Conservation (phyloP, 2,797 vertebrate genomes). For the Megaceryle alcyon region DNA sequence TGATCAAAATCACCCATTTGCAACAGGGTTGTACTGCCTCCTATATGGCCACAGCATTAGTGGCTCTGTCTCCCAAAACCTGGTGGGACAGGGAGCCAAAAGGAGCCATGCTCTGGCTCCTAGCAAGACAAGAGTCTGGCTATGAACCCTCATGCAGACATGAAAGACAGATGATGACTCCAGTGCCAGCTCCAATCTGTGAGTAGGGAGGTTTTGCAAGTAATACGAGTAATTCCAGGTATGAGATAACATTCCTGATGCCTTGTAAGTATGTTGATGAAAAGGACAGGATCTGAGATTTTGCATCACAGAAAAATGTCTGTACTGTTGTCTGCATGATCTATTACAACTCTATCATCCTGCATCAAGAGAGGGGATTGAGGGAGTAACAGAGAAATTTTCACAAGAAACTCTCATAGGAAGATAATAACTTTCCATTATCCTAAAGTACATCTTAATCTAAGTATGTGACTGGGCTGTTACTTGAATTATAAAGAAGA, state of each 20-base stretch:
- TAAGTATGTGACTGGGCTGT: slow-evolving; percentile 29
- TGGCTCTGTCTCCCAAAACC: neutral
- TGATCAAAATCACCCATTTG: rapidly evolving
- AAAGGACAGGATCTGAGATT: neutral
- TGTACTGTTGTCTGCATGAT: neutral
- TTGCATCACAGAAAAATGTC: neutral
- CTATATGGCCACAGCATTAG: rapidly evolving
- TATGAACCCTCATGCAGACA: neutral
- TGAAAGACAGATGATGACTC: neutral
- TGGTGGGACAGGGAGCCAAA: neutral
- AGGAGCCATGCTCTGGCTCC: neutral
- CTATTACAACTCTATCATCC: neutral
- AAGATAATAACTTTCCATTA: slow-evolving; percentile 34
- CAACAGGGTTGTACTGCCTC: rapidly evolving
- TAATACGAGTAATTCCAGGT: neutral
- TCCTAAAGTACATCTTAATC: slow-evolving; percentile 44
- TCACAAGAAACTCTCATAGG: neutral
- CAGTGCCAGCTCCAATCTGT: neutral
- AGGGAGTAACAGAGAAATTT: slow-evolving; percentile 22
- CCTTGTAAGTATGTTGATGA: neutral
- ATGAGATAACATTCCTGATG: neutral
- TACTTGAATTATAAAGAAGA: slow-evolving; percentile 29
- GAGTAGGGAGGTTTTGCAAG: neutral
- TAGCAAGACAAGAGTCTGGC: neutral
- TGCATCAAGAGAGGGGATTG: neutral